A percentile compares a stretch with the other conserved stretches of the same genome.
phyloP scores from a whole-genome alignment of 30 jellyfish, hydroid and myxozoan species.

The Aurelia aurita complex sp. Pacific region DNA sequence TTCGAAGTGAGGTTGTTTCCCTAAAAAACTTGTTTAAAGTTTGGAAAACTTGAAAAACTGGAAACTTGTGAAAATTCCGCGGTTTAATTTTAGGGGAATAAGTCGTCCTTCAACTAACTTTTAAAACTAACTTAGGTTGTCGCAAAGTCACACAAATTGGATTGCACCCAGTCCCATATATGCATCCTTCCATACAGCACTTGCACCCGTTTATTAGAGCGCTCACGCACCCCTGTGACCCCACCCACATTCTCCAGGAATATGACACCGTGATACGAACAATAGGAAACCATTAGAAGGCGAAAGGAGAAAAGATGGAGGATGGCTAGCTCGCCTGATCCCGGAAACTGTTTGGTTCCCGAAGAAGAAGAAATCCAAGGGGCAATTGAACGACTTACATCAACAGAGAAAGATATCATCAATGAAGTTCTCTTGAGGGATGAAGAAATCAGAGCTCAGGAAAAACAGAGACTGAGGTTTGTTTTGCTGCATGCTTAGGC shows the following conservation, averaged over 20 bases:
- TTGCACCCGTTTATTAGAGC: too few species aligned
- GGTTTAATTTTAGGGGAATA: too few species aligned
- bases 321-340: conserved; percentile 56
- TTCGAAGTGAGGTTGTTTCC: too few species aligned
- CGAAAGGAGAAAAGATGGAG: conserved; percentile 26
- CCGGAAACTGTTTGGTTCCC: conserved; percentile 56
- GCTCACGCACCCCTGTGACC: too few species aligned
- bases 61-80: too few species aligned
- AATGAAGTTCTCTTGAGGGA: conserved; percentile 83
- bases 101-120: too few species aligned
- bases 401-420: conserved; percentile 80
- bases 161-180: too few species aligned
- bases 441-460: conserved; percentile 85
- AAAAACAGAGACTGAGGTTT: conserved; percentile 76
- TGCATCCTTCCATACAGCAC: too few species aligned
- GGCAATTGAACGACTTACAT: conserved; percentile 74
- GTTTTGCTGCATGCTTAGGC: conserved; percentile 11
- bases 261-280: not conserved
- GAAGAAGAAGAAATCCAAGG: conserved; percentile 60
- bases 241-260: not conserved
- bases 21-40: too few species aligned
- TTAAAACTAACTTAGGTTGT: too few species aligned
- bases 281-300: not conserved
- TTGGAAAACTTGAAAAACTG: too few species aligned
- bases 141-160: too few species aligned